Conservation (phyloP, 2,888 invertebrate genomes). For the Hoplodrina blanda region DNA sequence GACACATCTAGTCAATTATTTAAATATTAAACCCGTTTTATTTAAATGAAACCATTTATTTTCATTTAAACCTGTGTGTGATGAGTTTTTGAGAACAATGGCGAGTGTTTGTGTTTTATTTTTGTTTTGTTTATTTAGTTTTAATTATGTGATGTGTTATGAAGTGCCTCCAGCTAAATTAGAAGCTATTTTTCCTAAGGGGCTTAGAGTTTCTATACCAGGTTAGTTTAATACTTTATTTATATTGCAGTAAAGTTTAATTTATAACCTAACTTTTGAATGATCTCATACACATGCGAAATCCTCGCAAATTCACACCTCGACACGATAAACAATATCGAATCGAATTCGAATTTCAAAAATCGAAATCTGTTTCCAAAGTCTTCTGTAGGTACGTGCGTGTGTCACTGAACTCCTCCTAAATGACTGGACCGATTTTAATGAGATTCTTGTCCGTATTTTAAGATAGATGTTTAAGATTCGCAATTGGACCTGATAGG, state of each 20-base stretch:
- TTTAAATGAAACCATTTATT: slow-evolving; percentile 30
- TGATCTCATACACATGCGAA: background rate
- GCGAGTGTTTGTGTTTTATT: slow-evolving; percentile 28
- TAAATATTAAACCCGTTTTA: slow-evolving; percentile 15
- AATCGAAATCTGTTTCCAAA: background rate
- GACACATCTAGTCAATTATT: slow-evolving; percentile 56
- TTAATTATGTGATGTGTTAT: slow-evolving; percentile 66
- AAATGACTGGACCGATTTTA: too few relatives aligned
- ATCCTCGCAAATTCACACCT: background rate
- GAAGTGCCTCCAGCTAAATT: slow-evolving; percentile 89
- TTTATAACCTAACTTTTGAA: background rate
- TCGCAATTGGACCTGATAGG: too few relatives aligned
- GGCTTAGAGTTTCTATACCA: slow-evolving; percentile 91
- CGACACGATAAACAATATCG: background rate
- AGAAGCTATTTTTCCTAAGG: slow-evolving; percentile 91
- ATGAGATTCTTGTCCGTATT: too few relatives aligned
- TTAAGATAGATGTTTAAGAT: too few relatives aligned
- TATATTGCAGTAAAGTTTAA: background rate
- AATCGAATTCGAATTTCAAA: background rate
- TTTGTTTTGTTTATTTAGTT: slow-evolving; percentile 41
- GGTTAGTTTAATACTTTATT: slow-evolving; percentile 75
- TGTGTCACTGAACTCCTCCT: too few relatives aligned
- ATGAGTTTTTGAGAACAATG: slow-evolving; percentile 45
- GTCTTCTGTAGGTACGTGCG: too few relatives aligned
- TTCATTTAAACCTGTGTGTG: slow-evolving; percentile 22